Evolutionary conservation across 2,113 vertebrate genomes (phyloP).

Genomic region (Zootoca vivipara): DNA sequence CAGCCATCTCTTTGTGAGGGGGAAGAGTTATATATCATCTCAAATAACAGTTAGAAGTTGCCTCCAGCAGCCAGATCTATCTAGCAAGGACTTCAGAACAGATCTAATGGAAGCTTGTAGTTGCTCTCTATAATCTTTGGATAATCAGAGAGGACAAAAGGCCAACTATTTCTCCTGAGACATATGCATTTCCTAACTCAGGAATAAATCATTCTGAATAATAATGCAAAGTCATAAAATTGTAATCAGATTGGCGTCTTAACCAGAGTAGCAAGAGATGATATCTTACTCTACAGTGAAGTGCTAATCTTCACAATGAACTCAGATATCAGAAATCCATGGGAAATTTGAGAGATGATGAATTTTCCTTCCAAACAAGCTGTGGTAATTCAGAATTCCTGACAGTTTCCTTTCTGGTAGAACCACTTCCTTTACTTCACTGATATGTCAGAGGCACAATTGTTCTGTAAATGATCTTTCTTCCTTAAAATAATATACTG

Average conservation of each 20-base stretch:
- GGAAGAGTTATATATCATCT: slow-evolving; percentile 67
- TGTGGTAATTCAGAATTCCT: slow-evolving; percentile 63
- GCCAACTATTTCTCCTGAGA: slow-evolving; percentile 56
- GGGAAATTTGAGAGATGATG: slow-evolving; percentile 41
- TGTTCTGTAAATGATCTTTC: slow-evolving; percentile 33
- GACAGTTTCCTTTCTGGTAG: slow-evolving; percentile 44
- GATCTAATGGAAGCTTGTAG: slow-evolving; percentile 63
- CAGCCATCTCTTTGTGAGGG: slow-evolving; percentile 45
- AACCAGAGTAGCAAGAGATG: slow-evolving; percentile 46
- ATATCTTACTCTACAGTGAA: slow-evolving; percentile 7
- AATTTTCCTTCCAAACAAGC: slow-evolving; percentile 54
- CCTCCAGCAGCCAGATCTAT: slow-evolving; percentile 66
- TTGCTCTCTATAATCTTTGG: slow-evolving; percentile 62
- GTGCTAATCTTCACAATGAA: slow-evolving; percentile 29
- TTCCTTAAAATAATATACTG: slow-evolving; percentile 44
- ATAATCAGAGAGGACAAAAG: slow-evolving; percentile 70
- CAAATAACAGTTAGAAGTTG: slow-evolving; percentile 67
- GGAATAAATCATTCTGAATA: slow-evolving; percentile 60
- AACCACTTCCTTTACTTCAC: slow-evolving; percentile 22
- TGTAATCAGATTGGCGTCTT: slow-evolving; percentile 48
- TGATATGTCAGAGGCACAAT: slow-evolving; percentile 56
- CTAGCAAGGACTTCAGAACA: slow-evolving; percentile 63
- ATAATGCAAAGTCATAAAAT: slow-evolving; percentile 58
- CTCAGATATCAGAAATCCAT: slow-evolving; percentile 60
- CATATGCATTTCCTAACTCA: slow-evolving; percentile 63